Percentiles rank a stretch among this genome's conserved stretches.
These are phyloP conservation scores for Hyposoter dolosus DNA, from an alignment of 2,888 invertebrate genomes.

Conservation along the genomic window DNA sequence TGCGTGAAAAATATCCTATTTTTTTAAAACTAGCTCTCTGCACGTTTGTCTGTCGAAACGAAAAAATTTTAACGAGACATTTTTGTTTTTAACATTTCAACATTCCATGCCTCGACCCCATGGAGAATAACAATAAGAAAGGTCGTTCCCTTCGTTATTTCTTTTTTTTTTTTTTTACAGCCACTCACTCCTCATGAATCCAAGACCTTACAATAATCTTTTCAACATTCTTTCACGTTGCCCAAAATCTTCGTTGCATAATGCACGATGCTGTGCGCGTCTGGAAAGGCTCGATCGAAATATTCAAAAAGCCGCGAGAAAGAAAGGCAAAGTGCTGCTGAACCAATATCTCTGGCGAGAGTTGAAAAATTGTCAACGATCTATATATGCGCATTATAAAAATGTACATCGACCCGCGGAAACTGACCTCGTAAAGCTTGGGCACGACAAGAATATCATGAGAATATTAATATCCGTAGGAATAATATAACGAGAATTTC, in stretches of 20 bases:
- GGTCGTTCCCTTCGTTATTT: not conserved
- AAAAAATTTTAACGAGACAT: not conserved
- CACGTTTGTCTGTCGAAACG: not conserved
- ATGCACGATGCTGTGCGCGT: not conserved
- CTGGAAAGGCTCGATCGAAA: not conserved
- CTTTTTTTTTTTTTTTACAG: not conserved
- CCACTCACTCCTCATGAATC: not conserved
- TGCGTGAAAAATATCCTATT: constrained; percentile 18
- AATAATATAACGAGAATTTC: constrained; percentile 60
- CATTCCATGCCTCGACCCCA: not conserved
- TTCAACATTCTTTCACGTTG: not conserved
- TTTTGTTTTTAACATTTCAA: not conserved
- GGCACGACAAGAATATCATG: constrained; percentile 46
- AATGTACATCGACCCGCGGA: constrained; percentile 24
- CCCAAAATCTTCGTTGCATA: constrained; percentile 2
- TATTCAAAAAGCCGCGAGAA: not conserved
- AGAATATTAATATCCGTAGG: constrained; percentile 41
- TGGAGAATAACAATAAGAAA: not conserved
- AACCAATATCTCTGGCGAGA: not conserved
- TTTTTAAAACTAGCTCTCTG: not conserved
- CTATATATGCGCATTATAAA: constrained; percentile 19
- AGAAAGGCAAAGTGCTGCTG: too few relatives aligned
- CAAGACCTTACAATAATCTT: not conserved
- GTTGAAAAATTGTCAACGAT: constrained; percentile 19
- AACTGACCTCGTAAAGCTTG: constrained; percentile 59